phyloP scores from a whole-genome alignment of 2,797 vertebrate species.

The Decapterus maruadsi region DNA sequence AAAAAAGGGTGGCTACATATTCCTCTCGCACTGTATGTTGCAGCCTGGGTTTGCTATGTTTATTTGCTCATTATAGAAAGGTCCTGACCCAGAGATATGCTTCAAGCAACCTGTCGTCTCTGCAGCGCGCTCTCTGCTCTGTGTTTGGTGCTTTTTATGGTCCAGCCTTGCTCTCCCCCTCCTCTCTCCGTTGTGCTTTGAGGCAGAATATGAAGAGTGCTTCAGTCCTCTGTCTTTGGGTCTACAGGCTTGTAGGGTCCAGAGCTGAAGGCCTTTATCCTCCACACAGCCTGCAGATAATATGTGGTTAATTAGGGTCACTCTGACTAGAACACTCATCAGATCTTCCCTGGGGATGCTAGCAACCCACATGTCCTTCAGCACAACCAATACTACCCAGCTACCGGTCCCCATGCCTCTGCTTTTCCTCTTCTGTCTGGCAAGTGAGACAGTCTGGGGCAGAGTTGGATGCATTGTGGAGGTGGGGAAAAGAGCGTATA shows the following conservation, averaged over 20 bases:
- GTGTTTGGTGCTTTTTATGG: constrained; percentile 48
- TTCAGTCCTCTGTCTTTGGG: constrained; percentile 67
- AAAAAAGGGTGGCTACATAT: constrained; percentile 20
- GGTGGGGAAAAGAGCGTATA: constrained; percentile 51
- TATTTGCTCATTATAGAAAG: constrained; percentile 69
- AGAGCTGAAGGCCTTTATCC: constrained; percentile 80
- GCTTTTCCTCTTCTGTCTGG: constrained; percentile 61
- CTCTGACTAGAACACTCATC: constrained; percentile 77
- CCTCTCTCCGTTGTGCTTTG: constrained; percentile 46
- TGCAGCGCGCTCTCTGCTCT: constrained; percentile 40
- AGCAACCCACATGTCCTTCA: constrained; percentile 81
- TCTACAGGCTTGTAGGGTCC: constrained; percentile 68
- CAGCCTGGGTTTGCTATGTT: constrained; percentile 49
- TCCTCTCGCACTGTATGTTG: constrained; percentile 1
- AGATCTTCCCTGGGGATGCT: constrained; percentile 76
- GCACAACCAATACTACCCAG: constrained; percentile 53
- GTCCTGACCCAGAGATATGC: constrained; percentile 60
- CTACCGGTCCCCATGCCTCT: constrained; percentile 43
- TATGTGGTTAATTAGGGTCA: constrained; percentile 87
- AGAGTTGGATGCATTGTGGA: constrained; percentile 53
- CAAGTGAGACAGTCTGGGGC: constrained; percentile 59
- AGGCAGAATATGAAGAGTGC: constrained; percentile 69
- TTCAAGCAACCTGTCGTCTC: constrained; percentile 47
- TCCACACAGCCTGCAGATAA: constrained; percentile 83
- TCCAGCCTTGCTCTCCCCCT: constrained; percentile 22